Base-by-base conservation (phyloP, 2,888 invertebrate species). In the Liopterus haemorrhoidalis region DNA sequence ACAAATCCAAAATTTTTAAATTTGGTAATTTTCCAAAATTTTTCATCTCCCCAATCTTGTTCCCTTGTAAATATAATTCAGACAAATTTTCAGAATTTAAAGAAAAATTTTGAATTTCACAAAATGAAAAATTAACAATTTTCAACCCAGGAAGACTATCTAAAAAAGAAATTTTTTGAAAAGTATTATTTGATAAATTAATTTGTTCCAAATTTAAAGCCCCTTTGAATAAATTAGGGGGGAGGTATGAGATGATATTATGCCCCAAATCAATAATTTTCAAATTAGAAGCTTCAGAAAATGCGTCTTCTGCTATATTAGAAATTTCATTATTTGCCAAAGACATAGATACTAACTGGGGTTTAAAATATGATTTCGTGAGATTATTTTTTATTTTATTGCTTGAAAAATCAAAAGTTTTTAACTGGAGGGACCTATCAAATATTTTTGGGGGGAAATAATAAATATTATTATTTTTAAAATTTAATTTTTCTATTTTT, bases 1-100 rank as follows among this genome's bases (percentile, higher is more conserved):
- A 43, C 20, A 43, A 36, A 25, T 43, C 43, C 24, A 43, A 30
- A 21, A 9, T 27, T 8, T 37, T n/a, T 30, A 43, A 37, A 43
- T 30, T 37, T n/a, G 37, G 9, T 4, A 18, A 14, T 5, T 22
- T 21, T 12, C 37, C 30, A 16, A 43, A 36, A 18, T 30, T 8
- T 9, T 36, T 35, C 4, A 30, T 9, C 6, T n/a, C n/a, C n/a
- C n/a, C n/a, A n/a, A n/a, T n/a, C n/a, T n/a, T n/a, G n/a, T n/a
- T n/a, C n/a, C n/a, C n/a, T n/a, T n/a, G n/a, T n/a, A n/a, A n/a
- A n/a, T n/a, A n/a, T n/a, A n/a, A n/a, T n/a, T n/a, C n/a, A n/a
- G n/a, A n/a, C n/a, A n/a, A n/a, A n/a, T n/a, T n/a, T n/a, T n/a
- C n/a, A n/a, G n/a, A n/a, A n/a, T n/a, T n/a, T n/a, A n/a, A n/a